Evolutionary conservation across 2,888 invertebrate species (phyloP).

Genomic region (Taphrorychus bicolor): DNA sequence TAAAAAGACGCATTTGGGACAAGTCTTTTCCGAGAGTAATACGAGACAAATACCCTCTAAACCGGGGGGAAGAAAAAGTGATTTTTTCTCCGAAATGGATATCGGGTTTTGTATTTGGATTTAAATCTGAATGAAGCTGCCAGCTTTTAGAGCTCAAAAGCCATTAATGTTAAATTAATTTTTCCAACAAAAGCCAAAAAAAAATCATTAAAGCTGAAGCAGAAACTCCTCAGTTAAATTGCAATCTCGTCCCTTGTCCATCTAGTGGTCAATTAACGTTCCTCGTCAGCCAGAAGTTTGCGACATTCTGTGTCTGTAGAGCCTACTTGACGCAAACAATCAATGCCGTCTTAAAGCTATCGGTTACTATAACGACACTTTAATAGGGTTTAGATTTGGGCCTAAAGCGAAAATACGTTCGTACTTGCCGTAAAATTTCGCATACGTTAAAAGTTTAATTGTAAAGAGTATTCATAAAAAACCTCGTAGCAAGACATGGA

Average conservation of each 20-base stretch:
- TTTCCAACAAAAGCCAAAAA: slow-evolving; percentile 7
- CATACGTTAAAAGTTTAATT: no score
- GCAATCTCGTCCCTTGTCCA: slow-evolving; percentile 41
- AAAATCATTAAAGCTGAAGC: slow-evolving; percentile 21
- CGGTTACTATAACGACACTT: slow-evolving; percentile 53
- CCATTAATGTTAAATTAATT: slow-evolving; percentile 3
- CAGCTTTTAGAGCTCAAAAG: neutral
- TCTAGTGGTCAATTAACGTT: slow-evolving; percentile 53
- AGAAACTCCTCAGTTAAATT: slow-evolving; percentile 22
- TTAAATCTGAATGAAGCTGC: slow-evolving; percentile 25
- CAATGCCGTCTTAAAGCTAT: slow-evolving; percentile 30
- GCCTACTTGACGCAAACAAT: slow-evolving; percentile 44
- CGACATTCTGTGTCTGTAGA: slow-evolving; percentile 50
- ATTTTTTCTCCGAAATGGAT: slow-evolving; percentile 29
- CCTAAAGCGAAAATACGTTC: no score
- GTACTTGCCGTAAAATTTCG: no score
- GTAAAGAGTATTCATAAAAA: no score
- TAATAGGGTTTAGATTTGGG: no score
- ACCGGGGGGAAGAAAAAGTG: slow-evolving; percentile 17
- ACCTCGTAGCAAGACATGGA: no score
- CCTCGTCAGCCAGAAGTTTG: slow-evolving; percentile 51
- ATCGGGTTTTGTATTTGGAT: slow-evolving; percentile 38
- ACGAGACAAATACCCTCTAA: slow-evolving; percentile 39
- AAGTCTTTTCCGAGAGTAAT: slow-evolving; percentile 32
- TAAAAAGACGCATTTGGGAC: slow-evolving; percentile 34